Evolutionary conservation across 2,888 invertebrate genomes (phyloP).

Genomic region (Masnerella sp.): DNA sequence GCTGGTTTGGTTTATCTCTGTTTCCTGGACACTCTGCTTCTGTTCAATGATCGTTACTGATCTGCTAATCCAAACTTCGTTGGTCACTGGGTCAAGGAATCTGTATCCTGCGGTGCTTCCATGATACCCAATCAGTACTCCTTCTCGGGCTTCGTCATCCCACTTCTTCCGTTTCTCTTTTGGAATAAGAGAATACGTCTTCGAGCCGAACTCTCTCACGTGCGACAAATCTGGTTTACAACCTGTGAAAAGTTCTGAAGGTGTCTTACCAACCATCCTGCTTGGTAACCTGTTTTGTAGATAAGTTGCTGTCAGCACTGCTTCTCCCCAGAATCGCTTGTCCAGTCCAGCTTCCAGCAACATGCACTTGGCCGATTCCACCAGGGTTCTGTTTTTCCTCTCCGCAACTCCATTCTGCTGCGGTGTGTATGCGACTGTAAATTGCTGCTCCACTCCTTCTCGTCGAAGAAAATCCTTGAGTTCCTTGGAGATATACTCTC

Average conservation of each 20-base stretch:
- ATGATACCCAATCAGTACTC: constrained; percentile 32
- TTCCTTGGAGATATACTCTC: constrained; percentile 28
- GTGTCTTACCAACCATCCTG: constrained; percentile 20
- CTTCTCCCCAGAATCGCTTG: constrained; percentile 44
- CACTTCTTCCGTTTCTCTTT: constrained; percentile 38
- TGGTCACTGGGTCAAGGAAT: constrained; percentile 26
- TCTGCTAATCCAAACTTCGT: constrained; percentile 39
- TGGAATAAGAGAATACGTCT: constrained; percentile 22
- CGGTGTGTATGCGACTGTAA: constrained; percentile 45
- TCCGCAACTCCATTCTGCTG: constrained; percentile 49
- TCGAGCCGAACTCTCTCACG: constrained; percentile 32
- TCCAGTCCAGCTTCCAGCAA: constrained; percentile 33
- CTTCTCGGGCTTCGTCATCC: constrained; percentile 38
- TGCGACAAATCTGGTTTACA: constrained; percentile 29
- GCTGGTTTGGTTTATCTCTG: too few species aligned
- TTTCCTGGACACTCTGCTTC: too few species aligned
- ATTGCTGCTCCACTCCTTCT: constrained; percentile 32
- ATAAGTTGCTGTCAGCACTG: constrained; percentile 37
- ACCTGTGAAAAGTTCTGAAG: constrained; percentile 36
- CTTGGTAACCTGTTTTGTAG: constrained; percentile 29
- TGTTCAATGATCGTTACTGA: too few species aligned
- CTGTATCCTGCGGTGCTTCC: constrained; percentile 32
- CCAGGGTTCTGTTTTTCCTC: constrained; percentile 34
- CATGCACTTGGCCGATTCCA: constrained; percentile 42
- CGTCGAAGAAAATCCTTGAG: constrained; percentile 28